Evolutionary conservation across 2,888 invertebrate genomes (phyloP).

Genomic region (Brenthis ino): DNA sequence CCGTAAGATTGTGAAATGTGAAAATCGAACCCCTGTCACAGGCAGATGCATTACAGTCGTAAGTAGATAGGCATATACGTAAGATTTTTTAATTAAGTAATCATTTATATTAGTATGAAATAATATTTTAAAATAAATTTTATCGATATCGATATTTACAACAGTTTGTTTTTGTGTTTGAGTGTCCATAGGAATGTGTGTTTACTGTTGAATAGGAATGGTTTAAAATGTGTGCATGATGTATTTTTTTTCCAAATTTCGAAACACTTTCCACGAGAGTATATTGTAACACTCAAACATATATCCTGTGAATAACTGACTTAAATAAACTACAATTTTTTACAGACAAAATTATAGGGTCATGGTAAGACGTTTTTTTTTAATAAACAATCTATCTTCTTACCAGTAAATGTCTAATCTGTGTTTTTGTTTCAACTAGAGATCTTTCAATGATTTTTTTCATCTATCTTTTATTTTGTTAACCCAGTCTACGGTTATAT

Average conservation of each 20-base stretch:
- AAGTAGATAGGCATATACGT: neutral
- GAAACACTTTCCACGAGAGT: conserved; percentile 34
- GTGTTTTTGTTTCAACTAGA: no score
- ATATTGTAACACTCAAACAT: conserved; percentile 40
- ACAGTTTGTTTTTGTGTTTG: conserved; percentile 61
- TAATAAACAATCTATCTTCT: conserved; percentile 20
- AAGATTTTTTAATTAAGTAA: neutral
- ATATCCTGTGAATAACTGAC: conserved; percentile 77
- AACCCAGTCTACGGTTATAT: conserved; percentile 63
- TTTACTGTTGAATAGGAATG: conserved; percentile 65
- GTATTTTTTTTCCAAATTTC: conserved; percentile 46
- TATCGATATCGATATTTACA: conserved; percentile 37
- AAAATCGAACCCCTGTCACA: no score
- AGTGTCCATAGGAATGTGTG: conserved; percentile 79
- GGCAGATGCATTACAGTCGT: no score
- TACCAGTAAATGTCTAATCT: neutral
- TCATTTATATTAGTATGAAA: neutral
- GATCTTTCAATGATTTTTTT: neutral
- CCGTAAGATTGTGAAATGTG: no score
- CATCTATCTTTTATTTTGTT: conserved; percentile 7
- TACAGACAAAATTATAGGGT: neutral
- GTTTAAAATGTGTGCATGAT: conserved; percentile 64
- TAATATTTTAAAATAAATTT: neutral
- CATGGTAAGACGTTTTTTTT: conserved; percentile 1
- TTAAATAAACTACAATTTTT: neutral